These are phyloP conservation scores for Geococcyx californianus DNA, from an alignment of 2,113 vertebrate species.

Conservation along the genomic window DNA sequence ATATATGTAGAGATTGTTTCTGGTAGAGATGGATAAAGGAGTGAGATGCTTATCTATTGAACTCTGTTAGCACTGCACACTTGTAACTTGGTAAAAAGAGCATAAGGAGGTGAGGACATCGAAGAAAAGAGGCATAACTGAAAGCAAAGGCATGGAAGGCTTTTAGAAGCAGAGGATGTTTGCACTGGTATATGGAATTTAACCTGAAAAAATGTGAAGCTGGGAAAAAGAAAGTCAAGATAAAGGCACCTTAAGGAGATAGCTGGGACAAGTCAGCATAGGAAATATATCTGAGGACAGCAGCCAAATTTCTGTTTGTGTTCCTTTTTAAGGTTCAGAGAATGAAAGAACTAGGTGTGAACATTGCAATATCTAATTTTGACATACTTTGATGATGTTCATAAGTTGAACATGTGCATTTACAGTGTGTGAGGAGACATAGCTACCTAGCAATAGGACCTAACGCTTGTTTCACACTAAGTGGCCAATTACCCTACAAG, in stretches of 20 bases:
- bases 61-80: not conserved
- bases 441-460: not conserved
- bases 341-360: not conserved
- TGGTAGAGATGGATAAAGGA: not conserved
- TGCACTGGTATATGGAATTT: not conserved
- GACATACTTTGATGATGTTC: slow-evolving; percentile 9
- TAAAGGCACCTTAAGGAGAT: not conserved
- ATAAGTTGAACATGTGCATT: not conserved
- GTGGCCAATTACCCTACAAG: not conserved
- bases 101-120: not conserved
- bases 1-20: not conserved
- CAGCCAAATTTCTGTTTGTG: slow-evolving; percentile 41
- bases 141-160: not conserved
- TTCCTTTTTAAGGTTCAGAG: slow-evolving; percentile 20
- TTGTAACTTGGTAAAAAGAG: not conserved
- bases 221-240: not conserved
- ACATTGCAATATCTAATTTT: slow-evolving; percentile 9
- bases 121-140: not conserved
- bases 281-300: not conserved
- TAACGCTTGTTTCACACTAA: not conserved
- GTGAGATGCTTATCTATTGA: not conserved
- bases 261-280: not conserved
- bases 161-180: not conserved
- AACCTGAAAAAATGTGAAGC: not conserved
- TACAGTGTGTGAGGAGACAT: not conserved